Base-by-base conservation (phyloP, 53 echinoderm and acorn worm genomes). In the Hippasteria phrygiana region DNA sequence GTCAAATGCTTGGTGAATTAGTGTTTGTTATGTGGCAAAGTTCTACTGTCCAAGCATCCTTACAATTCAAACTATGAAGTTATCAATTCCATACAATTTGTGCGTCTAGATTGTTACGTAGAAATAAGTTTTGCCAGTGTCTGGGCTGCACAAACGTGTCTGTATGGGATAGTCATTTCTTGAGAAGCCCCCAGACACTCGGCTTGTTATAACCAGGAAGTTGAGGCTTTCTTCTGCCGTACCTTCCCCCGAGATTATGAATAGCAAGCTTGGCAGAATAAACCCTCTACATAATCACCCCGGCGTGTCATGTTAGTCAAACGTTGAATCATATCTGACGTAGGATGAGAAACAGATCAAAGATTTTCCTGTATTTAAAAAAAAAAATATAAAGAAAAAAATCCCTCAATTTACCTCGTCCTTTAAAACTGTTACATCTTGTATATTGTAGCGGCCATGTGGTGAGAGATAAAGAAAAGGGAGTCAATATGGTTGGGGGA, bases 151-250 rank as follows among this genome's bases (percentile, higher is more conserved):
- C 7, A 59, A 59, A 24, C 59, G 2, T 59, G 59, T 3, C 26
- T 22, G 59, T 22, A 59, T 4, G n/a, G 20, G n/a, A n/a, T n/a
- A n/a, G 26, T 42, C 6, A 32, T 43, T 24, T 5, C 17, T 26
- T 28, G 26, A 4, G n/a, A 43, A 5, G 0, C 6, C 34, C 50
- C 50, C 48, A 53, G 38, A 56, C 80, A 12, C 29, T 38, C 17
- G 59, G 39, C 56, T 33, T 79, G 22, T 38, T 32, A 83, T 27
- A 42, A 27, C 41, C 83, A 83, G 66, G 83, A 83, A 69, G 29
- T 45, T 5, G 11, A 55, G 55, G 56, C 78, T 78, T 55, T 63
- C 28, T 65, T 69, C 11, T n/a, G 34, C 4, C 69, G 14, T 11
- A 26, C 3, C 18, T 29, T 65, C 32, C 31, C 69, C 9, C 69